These are phyloP conservation scores for Microctonus hyperodae DNA, from an alignment of 2,888 invertebrate species.

Conservation along the genomic window DNA sequence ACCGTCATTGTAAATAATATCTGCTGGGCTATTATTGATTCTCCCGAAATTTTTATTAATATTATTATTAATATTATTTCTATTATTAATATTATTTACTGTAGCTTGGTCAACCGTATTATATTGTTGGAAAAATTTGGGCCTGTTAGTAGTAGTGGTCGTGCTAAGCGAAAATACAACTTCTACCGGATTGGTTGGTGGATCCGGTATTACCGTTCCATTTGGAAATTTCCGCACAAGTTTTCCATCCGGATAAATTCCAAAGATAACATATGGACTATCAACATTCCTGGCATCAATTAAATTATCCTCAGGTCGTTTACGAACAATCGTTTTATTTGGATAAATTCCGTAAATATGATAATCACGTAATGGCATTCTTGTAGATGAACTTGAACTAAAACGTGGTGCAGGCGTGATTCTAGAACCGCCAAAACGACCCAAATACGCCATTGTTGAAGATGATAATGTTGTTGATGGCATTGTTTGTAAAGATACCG, in stretches of 20 bases:
- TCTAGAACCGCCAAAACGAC: slow-evolving; percentile 53
- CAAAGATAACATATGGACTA: slow-evolving; percentile 77
- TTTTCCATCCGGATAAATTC: slow-evolving; percentile 80
- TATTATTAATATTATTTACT: slow-evolving; percentile 48
- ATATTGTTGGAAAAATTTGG: slow-evolving; percentile 46
- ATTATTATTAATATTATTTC: slow-evolving; percentile 49
- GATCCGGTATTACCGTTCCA: slow-evolving; percentile 78
- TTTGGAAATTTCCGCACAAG: slow-evolving; percentile 82
- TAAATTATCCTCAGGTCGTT: slow-evolving; percentile 73
- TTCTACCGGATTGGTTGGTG: slow-evolving; percentile 60
- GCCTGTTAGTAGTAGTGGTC: slow-evolving; percentile 55
- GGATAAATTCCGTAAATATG: slow-evolving; percentile 79
- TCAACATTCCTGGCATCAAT: slow-evolving; percentile 74
- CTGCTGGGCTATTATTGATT: slow-evolving; percentile 49
- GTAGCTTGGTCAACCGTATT: slow-evolving; percentile 43
- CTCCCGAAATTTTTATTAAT: slow-evolving; percentile 52
- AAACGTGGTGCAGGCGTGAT: slow-evolving; percentile 54
- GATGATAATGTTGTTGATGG: slow-evolving; percentile 50
- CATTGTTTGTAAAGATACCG: slow-evolving; percentile 58
- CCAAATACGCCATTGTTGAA: slow-evolving; percentile 44
- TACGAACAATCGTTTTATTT: slow-evolving; percentile 80
- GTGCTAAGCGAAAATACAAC: slow-evolving; percentile 61
- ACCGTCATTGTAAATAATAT: slow-evolving; percentile 42
- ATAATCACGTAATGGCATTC: slow-evolving; percentile 71
- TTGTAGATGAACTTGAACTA: slow-evolving; percentile 53